Percentiles rank a stretch among this genome's conserved stretches.
Conservation (phyloP, 2,113 vertebrate genomes). For the Sebastes schlegelii region DNA sequence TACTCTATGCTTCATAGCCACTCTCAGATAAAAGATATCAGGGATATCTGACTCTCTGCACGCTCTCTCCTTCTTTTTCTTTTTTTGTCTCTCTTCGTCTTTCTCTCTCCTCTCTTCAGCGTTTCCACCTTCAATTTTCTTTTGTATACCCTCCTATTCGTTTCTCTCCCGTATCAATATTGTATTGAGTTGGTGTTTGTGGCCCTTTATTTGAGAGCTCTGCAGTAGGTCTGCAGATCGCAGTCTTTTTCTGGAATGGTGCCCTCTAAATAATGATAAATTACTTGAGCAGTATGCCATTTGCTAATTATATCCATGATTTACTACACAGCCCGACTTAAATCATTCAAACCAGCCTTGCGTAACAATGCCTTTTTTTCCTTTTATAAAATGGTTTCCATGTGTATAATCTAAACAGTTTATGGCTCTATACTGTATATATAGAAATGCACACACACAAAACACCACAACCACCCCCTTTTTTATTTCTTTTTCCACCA, state of each 20-base stretch:
- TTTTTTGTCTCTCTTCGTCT: slow-evolving; percentile 40
- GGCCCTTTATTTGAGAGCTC: slow-evolving; percentile 97
- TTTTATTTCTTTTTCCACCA: slow-evolving; percentile 84
- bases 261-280: slow-evolving; percentile 99
- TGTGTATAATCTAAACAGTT: slow-evolving; percentile 99
- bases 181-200: slow-evolving; percentile 97
- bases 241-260: slow-evolving; percentile 99
- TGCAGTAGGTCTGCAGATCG: slow-evolving; percentile 98
- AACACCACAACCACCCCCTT: slow-evolving; percentile 88
- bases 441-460: slow-evolving; percentile 81
- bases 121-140: slow-evolving; percentile 77
- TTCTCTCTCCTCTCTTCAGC: slow-evolving; percentile 59
- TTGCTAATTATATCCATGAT: slow-evolving; percentile 99
- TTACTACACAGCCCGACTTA: slow-evolving; percentile 99
- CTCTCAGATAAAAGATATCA: slow-evolving; percentile 82
- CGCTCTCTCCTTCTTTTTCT: slow-evolving; percentile 41
- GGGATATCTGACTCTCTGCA: slow-evolving; percentile 67
- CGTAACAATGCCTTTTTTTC: slow-evolving; percentile 98
- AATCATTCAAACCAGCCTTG: slow-evolving; percentile 99
- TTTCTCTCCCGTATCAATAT: slow-evolving; percentile 90
- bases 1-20: slow-evolving; percentile 83
- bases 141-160: slow-evolving; percentile 75
- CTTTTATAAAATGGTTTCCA: slow-evolving; percentile 99
- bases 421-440: slow-evolving; percentile 86
- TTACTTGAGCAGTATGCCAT: slow-evolving; percentile 99